A percentile compares a stretch with the other conserved stretches of the same genome.
These are phyloP conservation scores for Artemisiospiza belli DNA, from an alignment of 2,113 vertebrate species.

Conservation along the genomic window DNA sequence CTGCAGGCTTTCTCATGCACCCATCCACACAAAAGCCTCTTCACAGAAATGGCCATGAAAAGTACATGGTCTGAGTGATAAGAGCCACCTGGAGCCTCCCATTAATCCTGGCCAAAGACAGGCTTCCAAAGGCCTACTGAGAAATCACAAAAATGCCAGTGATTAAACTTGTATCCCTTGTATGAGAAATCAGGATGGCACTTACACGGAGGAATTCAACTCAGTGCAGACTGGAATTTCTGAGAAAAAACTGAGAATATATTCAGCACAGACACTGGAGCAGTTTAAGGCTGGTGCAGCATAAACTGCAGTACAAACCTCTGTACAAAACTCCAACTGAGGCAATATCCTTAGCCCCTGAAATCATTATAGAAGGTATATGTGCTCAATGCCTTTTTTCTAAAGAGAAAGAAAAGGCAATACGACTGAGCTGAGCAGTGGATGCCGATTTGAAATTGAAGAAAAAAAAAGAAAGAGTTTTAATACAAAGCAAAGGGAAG, in stretches of 20 bases:
- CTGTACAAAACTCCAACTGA: background rate
- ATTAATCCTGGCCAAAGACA: background rate
- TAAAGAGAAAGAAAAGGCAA: background rate
- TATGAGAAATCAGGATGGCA: background rate
- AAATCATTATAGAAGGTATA: background rate
- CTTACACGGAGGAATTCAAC: background rate
- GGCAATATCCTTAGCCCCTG: background rate
- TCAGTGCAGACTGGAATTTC: background rate
- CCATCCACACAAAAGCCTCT: accelerated
- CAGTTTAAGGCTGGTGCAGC: background rate
- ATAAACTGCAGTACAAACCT: background rate
- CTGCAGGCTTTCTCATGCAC: background rate
- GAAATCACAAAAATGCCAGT: background rate
- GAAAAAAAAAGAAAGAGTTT: background rate
- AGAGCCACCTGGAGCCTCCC: background rate
- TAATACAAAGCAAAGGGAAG: background rate
- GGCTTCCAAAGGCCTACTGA: background rate
- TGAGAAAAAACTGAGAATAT: background rate
- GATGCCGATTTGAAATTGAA: background rate
- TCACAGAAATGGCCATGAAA: background rate
- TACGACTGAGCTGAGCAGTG: background rate
- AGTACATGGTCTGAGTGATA: background rate
- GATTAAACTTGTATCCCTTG: background rate
- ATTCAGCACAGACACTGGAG: background rate
- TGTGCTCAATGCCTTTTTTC: background rate